phyloP scores from a whole-genome alignment of 2,797 vertebrate species.

The Ptychadena robeensis region DNA sequence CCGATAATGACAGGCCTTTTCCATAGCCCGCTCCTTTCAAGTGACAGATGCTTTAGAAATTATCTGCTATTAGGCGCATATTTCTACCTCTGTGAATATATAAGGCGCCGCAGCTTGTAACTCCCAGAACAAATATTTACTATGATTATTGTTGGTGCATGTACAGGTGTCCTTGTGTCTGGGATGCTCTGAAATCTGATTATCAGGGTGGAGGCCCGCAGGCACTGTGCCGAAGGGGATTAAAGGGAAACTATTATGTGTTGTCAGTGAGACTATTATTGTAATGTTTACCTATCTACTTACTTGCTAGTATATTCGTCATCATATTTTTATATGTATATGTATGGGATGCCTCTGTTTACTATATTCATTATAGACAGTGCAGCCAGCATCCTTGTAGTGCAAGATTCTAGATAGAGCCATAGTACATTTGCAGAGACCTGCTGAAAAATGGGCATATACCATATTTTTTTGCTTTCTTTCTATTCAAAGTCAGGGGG shows the following conservation, averaged over 20 bases:
- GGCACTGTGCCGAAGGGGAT: background rate
- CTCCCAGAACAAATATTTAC: background rate
- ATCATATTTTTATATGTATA: background rate
- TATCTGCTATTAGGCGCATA: conserved; percentile 28
- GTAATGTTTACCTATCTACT: background rate
- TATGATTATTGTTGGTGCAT: background rate
- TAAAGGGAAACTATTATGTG: background rate
- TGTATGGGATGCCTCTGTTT: background rate
- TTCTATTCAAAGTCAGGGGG: too few species aligned
- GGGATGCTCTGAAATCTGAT: background rate
- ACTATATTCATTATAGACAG: background rate
- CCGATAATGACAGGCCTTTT: conserved; percentile 22
- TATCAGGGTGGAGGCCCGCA: background rate
- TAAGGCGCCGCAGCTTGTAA: background rate
- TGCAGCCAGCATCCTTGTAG: background rate
- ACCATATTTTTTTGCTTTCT: too few species aligned
- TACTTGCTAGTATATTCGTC: background rate
- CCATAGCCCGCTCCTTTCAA: background rate
- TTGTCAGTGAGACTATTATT: background rate
- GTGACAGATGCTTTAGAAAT: conserved; percentile 8
- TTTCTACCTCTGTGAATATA: conserved; percentile 12
- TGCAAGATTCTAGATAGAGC: too few species aligned
- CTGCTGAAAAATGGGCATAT: too few species aligned
- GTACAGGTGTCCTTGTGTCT: background rate
- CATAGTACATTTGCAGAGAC: too few species aligned